Conservation (phyloP, 2,797 vertebrate genomes). For the Lagodon rhomboides region DNA sequence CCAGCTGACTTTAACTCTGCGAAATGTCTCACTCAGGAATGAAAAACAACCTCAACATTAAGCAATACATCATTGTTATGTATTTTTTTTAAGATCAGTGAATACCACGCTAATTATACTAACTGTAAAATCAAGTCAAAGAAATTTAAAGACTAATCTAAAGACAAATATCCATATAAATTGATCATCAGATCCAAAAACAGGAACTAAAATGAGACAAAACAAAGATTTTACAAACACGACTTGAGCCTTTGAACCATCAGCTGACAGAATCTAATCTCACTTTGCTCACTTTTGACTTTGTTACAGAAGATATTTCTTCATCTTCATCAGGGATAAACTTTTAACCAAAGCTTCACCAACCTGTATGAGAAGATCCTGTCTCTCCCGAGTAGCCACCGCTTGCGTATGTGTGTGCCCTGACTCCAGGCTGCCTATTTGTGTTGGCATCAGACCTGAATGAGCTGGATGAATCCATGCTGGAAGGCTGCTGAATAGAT, state of each 20-base stretch:
- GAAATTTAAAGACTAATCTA: background rate
- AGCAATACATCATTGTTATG: background rate
- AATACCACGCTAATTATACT: background rate
- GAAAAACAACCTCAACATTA: background rate
- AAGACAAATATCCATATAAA: background rate
- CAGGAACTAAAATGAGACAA: background rate
- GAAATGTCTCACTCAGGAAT: too few species aligned
- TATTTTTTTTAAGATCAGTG: too few species aligned
- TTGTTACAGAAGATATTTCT: background rate
- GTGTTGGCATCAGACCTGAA: conserved; percentile 72
- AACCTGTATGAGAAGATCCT: conserved; percentile 75
- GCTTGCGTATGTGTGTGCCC: conserved; percentile 53
- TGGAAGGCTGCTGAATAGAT: conserved; percentile 66
- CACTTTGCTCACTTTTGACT: background rate
- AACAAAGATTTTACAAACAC: background rate
- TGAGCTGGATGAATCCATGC: conserved; percentile 78
- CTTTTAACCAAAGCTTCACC: conserved; percentile 45
- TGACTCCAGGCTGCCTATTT: conserved; percentile 69
- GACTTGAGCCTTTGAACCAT: background rate
- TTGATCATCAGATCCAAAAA: background rate
- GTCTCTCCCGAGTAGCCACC: conserved; percentile 66
- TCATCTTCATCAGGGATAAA: background rate
- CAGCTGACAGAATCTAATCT: background rate
- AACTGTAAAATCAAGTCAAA: background rate
- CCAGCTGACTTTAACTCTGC: background rate